These are phyloP conservation scores for Globia sparganii DNA, from an alignment of 2,888 invertebrate species.

Conservation along the genomic window DNA sequence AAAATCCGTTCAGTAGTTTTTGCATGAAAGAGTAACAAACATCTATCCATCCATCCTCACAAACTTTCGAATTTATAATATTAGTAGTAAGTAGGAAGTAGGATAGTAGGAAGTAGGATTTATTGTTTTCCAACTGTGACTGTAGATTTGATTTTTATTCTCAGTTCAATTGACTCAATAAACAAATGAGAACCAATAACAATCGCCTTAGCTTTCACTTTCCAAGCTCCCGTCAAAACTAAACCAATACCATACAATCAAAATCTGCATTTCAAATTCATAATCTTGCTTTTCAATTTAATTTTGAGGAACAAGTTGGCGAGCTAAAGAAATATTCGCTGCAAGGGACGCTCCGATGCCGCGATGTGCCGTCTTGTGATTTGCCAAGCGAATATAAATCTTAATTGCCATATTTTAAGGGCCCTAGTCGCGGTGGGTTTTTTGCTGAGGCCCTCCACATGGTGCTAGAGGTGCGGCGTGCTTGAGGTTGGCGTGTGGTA, in stretches of 20 bases:
- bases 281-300: conserved; percentile 82
- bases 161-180: too few relatives aligned
- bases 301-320: conserved; percentile 81
- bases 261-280: conserved; percentile 71
- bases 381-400: conserved; percentile 86
- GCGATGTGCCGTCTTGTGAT: conserved; percentile 80
- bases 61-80: too few relatives aligned
- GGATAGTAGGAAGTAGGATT: too few relatives aligned
- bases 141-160: too few relatives aligned
- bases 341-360: conserved; percentile 76
- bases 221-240: conserved; percentile 14
- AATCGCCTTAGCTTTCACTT: neutral
- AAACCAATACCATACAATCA: conserved; percentile 59
- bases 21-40: too few relatives aligned
- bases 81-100: too few relatives aligned
- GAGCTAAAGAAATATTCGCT: conserved; percentile 79
- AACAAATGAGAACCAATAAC: neutral
- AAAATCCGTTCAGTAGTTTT: too few relatives aligned
- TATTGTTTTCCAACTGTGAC: neutral
- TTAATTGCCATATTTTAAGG: conserved; percentile 86
- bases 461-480: conserved; percentile 76
- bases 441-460: conserved; percentile 76
- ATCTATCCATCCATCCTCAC: too few relatives aligned
- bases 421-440: conserved; percentile 82
- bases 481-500: conserved; percentile 75